A percentile compares a stretch with the other conserved stretches of the same genome.
phyloP scores from a whole-genome alignment of 2,797 vertebrate genomes.

The Limnodromus scolopaceus region DNA sequence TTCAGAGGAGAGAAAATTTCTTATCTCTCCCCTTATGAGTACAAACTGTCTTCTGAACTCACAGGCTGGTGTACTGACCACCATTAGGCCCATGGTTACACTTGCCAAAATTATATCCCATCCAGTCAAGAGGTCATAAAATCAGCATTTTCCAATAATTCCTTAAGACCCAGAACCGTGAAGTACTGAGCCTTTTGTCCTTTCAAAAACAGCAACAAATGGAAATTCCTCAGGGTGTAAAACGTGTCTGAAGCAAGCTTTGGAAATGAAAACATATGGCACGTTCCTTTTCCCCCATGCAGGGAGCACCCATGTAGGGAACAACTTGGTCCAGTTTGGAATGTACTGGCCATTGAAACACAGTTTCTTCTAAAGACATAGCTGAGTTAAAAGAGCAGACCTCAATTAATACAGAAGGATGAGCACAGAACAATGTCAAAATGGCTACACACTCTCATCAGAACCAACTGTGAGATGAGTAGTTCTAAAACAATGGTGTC shows the following conservation, averaged over 20 bases:
- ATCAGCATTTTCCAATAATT: background rate
- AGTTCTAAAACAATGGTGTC: slow-evolving; percentile 31
- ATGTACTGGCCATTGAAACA: background rate
- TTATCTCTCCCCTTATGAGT: background rate
- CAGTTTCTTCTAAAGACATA: background rate
- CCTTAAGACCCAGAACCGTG: background rate
- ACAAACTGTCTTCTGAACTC: background rate
- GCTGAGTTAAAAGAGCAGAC: background rate
- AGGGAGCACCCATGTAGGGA: background rate
- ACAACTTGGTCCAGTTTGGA: slow-evolving; percentile 10
- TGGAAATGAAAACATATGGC: slow-evolving; percentile 23
- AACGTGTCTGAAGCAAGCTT: background rate
- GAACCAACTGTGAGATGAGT: slow-evolving; percentile 28
- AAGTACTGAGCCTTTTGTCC: background rate
- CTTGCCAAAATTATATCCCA: background rate
- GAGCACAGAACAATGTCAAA: background rate
- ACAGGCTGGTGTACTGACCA: background rate
- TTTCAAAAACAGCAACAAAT: background rate
- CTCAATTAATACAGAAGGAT: background rate
- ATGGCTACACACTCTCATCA: background rate
- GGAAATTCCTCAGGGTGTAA: background rate
- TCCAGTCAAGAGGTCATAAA: background rate
- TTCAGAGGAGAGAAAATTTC: background rate
- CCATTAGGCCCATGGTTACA: background rate
- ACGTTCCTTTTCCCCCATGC: background rate